Evolutionary conservation across 2,113 vertebrate genomes (phyloP).

Genomic region (Cathartes aura): DNA sequence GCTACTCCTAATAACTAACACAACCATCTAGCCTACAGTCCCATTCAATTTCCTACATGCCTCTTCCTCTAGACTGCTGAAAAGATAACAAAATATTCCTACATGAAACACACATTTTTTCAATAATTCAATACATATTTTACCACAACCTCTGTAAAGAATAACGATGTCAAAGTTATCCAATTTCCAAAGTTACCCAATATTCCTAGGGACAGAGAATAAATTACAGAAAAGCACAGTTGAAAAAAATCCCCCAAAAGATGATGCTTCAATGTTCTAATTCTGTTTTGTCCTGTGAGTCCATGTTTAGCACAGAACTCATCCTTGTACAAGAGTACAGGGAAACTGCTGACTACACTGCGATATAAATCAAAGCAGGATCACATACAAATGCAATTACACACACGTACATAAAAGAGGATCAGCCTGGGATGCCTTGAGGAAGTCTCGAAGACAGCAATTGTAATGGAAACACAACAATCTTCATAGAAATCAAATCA

Average conservation of each 20-base stretch:
- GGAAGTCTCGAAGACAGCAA: background rate
- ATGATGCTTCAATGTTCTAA: background rate
- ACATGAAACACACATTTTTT: background rate
- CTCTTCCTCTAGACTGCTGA: background rate
- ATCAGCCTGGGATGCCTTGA: background rate
- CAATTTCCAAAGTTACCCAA: background rate
- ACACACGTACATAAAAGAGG: background rate
- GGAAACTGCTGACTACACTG: background rate
- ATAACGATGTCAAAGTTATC: background rate
- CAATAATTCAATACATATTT: background rate
- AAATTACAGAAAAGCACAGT: background rate
- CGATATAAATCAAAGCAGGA: background rate
- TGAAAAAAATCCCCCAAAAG: background rate
- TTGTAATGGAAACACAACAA: background rate
- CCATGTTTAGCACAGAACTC: background rate
- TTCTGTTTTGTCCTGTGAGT: background rate
- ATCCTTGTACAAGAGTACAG: background rate
- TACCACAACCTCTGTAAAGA: background rate
- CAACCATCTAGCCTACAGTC: background rate
- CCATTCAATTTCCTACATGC: background rate
- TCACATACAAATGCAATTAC: background rate
- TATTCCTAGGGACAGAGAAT: background rate
- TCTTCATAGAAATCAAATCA: constrained; percentile 4
- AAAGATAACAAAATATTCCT: background rate
- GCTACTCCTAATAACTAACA: constrained; percentile 14